Evolutionary conservation across 2,888 invertebrate species (phyloP), one percentile per base, ranked within the genome.

Genomic region (Ommatoiulus sabulosus): DNA sequence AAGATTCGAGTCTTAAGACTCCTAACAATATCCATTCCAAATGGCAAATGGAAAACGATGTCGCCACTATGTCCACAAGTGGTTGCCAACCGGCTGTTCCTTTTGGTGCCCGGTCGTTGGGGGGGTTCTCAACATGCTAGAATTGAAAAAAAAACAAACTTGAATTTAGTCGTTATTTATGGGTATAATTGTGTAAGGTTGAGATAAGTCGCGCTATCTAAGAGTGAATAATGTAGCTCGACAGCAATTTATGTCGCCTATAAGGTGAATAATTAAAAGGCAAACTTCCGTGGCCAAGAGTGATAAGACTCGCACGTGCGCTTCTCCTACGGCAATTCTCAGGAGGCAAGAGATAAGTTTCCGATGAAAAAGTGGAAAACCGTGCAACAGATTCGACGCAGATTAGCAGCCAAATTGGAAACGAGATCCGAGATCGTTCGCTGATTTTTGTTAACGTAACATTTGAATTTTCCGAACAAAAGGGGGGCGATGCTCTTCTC

Each of bases 321-420:
- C 12, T 8, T 52, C 52, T 24, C 72, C 2, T 72, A 20, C 8
- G 24, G 72, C 24, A 72, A 72, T 24, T n/a, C 72, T 72, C 72
- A 63, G 72, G 24, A 72, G 52, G 46, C 46, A 63, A 6, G 24
- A 17, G 63, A 72, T 24, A 63, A 72, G 72, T 72, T 24, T 24
- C 24, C 7, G 7, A 72, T 24, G 24, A 72, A 72, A 72, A 72
- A 72, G 72, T 72, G 20, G 7, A 4, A 24, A 20, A 72, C 20
- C 72, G 20, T 72, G 6, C 7, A 8, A 24, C 72, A 72, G 72
- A 72, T 72, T n/a, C 24, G 20, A 10, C 8, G 24, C 20, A 24
- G 72, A 72, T 72, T 72, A 72, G 72, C 72, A 72, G 72, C 20
- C 72, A 63, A 63, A 63, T 63, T 63, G 63, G 63, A 63, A 63